These are phyloP conservation scores for Dicerorhinus sumatrensis DNA, from an alignment of 2,113 vertebrate genomes.

Conservation along the genomic window DNA sequence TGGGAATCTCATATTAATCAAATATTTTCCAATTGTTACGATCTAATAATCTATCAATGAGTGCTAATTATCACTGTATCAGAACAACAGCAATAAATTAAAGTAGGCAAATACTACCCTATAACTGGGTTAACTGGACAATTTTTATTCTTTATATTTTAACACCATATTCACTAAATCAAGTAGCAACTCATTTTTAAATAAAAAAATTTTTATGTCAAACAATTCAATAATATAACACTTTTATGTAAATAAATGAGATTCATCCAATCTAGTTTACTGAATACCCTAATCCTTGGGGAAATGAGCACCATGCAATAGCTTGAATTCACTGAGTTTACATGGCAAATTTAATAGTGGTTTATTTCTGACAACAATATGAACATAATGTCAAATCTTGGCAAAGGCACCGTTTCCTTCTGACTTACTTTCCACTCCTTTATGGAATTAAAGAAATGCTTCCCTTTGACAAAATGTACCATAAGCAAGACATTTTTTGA, in stretches of 20 bases:
- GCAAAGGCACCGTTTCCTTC: conserved; percentile 32
- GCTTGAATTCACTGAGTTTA: conserved; percentile 37
- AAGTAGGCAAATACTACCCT: conserved; percentile 59
- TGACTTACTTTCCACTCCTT: conserved; percentile 41
- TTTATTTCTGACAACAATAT: conserved; percentile 53
- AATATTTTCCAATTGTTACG: conserved; percentile 58
- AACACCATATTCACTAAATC: conserved; percentile 44
- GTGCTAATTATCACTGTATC: conserved; percentile 11
- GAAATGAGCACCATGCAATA: conserved; percentile 26
- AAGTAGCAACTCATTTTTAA: conserved; percentile 59
- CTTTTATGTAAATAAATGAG: conserved; percentile 45
- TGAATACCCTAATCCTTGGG: neutral
- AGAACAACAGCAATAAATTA: conserved; percentile 64
- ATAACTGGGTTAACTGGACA: conserved; percentile 1
- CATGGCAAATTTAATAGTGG: conserved; percentile 52
- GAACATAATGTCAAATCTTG: conserved; percentile 49
- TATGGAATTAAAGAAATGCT: conserved; percentile 30
- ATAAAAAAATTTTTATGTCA: neutral
- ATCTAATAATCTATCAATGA: conserved; percentile 56
- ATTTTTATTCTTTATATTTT: conserved; percentile 60
- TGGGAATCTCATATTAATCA: conserved; percentile 38
- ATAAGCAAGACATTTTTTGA: neutral
- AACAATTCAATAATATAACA: conserved; percentile 23
- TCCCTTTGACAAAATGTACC: conserved; percentile 51
- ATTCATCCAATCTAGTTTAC: conserved; percentile 27